Base-by-base conservation (phyloP, 2,113 vertebrate species). In the Eudorcas thomsonii region DNA sequence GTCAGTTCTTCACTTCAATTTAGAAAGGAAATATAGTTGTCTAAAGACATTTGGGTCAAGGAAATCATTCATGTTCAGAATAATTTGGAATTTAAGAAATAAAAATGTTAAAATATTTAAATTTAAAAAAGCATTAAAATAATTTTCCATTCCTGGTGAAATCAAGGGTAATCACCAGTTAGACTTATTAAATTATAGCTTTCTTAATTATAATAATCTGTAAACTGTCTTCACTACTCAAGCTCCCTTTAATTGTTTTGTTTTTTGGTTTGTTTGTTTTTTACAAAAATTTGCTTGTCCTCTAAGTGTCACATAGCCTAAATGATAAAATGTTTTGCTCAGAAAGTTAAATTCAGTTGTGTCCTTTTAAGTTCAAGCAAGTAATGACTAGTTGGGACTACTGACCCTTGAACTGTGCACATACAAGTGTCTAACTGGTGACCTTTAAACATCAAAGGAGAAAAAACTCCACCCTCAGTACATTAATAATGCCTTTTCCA, bases 1-100 rank as follows among this genome's bases (percentile, higher is more conserved):
- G 50, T 9, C 25, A 59, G 11, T 59, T 91, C 33, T 89, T 88
- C n/a, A 85, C 15, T 64, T 93, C 11, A 45, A 74, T 64, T 45
- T 74, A 5, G 33, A 88, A 88, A 71, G 25, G 16, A 97, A 96
- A 97, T 88, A 93, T 26, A 88, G 4, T 94, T 94, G 30, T 78
- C n/a, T 88, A 85, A 60, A 81, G 52, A 92, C 25, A 95, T 90
- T 92, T 92, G 48, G 9, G 1, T 92, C 39, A 92, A 50, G 55
- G 16, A n/a, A 50, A 89, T 15, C 91, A 59, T 13, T 94, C 7
- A 8, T 92, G 11, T 83, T 94, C 39, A 81, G 19, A 50, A 85
- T 54, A 54, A 92, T 33, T 50, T 15, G 0, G 7, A 71, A 89
- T 89, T 80, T 74, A 82, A 96, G 28, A 19, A 89, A 57, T 50